Evolutionary conservation across 2,797 vertebrate genomes (phyloP).

Genomic region (Chelmon rostratus): DNA sequence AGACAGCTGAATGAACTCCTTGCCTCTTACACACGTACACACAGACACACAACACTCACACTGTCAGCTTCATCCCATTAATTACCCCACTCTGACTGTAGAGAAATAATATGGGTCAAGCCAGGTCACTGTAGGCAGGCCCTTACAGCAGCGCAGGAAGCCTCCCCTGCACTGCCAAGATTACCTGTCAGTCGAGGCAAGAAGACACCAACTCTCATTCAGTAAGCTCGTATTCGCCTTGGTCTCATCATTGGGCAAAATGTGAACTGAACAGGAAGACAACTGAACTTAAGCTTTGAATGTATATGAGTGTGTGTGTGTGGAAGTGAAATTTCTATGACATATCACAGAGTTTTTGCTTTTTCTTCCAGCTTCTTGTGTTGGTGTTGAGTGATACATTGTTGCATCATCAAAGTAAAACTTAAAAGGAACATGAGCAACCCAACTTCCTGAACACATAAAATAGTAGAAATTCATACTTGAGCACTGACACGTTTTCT

Average conservation of each 20-base stretch:
- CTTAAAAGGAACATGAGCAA: neutral
- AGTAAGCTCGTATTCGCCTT: conserved; percentile 93
- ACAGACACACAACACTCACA: conserved; percentile 41
- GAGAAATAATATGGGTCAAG: conserved; percentile 65
- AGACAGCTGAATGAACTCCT: conserved; percentile 65
- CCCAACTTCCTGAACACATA: neutral
- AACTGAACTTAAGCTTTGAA: neutral
- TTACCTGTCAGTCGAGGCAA: conserved; percentile 90
- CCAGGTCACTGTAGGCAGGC: conserved; percentile 89
- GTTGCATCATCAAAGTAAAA: neutral
- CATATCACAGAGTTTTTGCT: neutral
- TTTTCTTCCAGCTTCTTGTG: neutral
- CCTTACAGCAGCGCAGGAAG: conserved; percentile 93
- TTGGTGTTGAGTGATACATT: neutral
- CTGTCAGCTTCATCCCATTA: conserved; percentile 65
- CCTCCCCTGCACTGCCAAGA: conserved; percentile 92
- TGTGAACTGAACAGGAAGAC: neutral
- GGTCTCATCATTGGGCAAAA: conserved; percentile 90
- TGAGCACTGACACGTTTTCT: neutral
- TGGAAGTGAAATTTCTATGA: neutral
- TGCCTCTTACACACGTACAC: conserved; percentile 47
- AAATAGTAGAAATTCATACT: neutral
- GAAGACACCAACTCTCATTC: conserved; percentile 79
- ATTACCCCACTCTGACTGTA: conserved; percentile 61
- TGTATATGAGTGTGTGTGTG: too few relatives aligned